Percentiles rank a stretch among this genome's conserved stretches.
phyloP scores from a whole-genome alignment of 2,113 vertebrate genomes.

The Morone chrysops region DNA sequence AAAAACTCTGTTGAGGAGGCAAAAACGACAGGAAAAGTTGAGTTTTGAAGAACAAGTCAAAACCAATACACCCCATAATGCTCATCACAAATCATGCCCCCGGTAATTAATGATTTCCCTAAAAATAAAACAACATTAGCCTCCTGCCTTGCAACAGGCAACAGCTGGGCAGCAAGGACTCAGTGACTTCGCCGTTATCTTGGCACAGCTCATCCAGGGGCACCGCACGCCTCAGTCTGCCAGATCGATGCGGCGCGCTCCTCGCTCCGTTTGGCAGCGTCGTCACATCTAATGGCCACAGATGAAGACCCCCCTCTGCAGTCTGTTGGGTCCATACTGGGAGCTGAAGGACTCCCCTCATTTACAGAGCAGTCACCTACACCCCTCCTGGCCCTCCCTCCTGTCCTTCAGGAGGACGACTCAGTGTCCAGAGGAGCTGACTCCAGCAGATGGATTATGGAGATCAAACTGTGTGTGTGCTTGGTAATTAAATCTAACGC shows the following conservation, averaged over 20 bases:
- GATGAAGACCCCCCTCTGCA: constrained; percentile 52
- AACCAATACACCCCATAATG: constrained; percentile 21
- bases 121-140: constrained; percentile 86
- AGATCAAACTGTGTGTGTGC: constrained; percentile 76
- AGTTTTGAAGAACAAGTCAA: constrained; percentile 40
- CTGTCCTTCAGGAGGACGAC: constrained; percentile 72
- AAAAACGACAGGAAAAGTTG: constrained; percentile 4
- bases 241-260: constrained; percentile 65
- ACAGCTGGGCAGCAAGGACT: constrained; percentile 85
- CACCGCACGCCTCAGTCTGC: constrained; percentile 30
- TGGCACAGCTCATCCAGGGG: constrained; percentile 64
- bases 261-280: constrained; percentile 63
- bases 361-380: constrained; percentile 71
- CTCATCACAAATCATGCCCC: constrained; percentile 56
- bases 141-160: constrained; percentile 75
- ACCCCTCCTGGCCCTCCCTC: constrained; percentile 39
- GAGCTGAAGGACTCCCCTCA: constrained; percentile 63
- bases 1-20: background rate
- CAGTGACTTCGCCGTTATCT: constrained; percentile 74
- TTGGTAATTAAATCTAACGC: constrained; percentile 77
- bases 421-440: constrained; percentile 61
- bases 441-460: constrained; percentile 78
- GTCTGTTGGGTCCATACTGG: constrained; percentile 47
- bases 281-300: constrained; percentile 61
- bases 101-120: constrained; percentile 80